phyloP scores from a whole-genome alignment of 2,113 vertebrate species.

The Albula goreensis region DNA sequence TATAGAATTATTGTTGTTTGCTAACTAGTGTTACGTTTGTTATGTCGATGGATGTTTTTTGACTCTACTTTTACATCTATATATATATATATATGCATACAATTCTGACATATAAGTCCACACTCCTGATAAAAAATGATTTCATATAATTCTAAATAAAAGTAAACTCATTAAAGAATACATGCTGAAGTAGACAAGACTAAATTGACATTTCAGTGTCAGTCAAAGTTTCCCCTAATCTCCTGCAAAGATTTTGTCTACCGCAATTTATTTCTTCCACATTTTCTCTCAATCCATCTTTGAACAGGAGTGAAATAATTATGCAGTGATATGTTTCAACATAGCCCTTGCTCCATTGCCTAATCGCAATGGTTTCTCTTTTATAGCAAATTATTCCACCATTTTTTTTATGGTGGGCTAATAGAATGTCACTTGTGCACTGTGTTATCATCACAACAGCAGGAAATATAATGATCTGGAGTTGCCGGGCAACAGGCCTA shows the following conservation, averaged over 20 bases:
- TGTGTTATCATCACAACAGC: slow-evolving; percentile 34
- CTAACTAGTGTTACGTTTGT: too few species aligned
- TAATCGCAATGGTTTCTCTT: slow-evolving; percentile 29
- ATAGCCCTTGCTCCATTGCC: slow-evolving; percentile 3
- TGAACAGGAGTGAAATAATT: neutral
- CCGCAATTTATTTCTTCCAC: neutral
- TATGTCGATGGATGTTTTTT: too few species aligned
- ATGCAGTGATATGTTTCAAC: slow-evolving; percentile 2
- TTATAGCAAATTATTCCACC: slow-evolving; percentile 49
- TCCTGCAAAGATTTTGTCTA: neutral
- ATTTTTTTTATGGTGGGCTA: slow-evolving; percentile 53
- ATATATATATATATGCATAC: too few species aligned
- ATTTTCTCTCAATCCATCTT: neutral
- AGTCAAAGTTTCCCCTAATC: neutral
- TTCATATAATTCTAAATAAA: neutral
- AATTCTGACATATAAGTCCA: neutral
- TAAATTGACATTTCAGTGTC: slow-evolving; percentile 2
- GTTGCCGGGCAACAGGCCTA: slow-evolving; percentile 49
- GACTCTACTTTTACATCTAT: too few species aligned
- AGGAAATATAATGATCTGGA: slow-evolving; percentile 44
- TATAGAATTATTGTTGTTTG: too few species aligned
- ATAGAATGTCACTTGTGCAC: slow-evolving; percentile 41
- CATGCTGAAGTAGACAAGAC: neutral
- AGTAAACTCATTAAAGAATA: neutral
- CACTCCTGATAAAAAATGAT: neutral